Base-by-base conservation (phyloP, 2,113 vertebrate species). In the Hydropotes inermis region DNA sequence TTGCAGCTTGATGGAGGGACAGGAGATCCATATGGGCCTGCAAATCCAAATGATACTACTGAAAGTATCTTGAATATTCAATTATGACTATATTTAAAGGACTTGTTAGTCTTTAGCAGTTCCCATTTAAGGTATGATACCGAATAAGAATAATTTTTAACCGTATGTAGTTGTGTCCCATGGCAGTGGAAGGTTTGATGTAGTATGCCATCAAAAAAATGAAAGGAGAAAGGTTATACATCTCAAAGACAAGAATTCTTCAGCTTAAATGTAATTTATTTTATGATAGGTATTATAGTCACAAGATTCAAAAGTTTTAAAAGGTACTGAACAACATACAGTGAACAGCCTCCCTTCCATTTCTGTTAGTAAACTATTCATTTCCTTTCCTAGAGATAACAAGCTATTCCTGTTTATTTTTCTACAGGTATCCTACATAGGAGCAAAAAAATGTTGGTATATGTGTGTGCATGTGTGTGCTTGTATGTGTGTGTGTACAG, bases 381-480 rank as follows among this genome's bases (percentile, higher is more conserved):
- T 55, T 64, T 4, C 28, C 21, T 87, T 88, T 27, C 50, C 50
- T 84, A 36, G 27, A 19, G 36, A 45, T 81, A 74, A 14, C 2
- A 58, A 91, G 30, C 50, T 55, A 45, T 64, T 84, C 7, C 33
- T 78, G 13, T 93, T 93, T 78, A 36, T 86, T 60, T 60, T 60
- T 86, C 64, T 76, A 50, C 21, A 88, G 55, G 33, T 61, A 79
- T 5, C 61, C 17, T 79, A 12, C 52, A 14, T 27, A 47, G 39
- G 27, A 79, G 3, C n/a, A 79, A 94, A 67, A 10, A n/a, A 67
- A 19, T 67, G 64, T n/a, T n/a, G 8, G 33, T 0, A 8, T n/a
- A 15, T n/a, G 15, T 64, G 33, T n/a, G 28, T 39, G 7, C 3
- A 1, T 25, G 12, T 23, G 7, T 3, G 7, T 6, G 57, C 0